Base-by-base conservation (phyloP, 2,113 vertebrate genomes). In the Carollia perspicillata region DNA sequence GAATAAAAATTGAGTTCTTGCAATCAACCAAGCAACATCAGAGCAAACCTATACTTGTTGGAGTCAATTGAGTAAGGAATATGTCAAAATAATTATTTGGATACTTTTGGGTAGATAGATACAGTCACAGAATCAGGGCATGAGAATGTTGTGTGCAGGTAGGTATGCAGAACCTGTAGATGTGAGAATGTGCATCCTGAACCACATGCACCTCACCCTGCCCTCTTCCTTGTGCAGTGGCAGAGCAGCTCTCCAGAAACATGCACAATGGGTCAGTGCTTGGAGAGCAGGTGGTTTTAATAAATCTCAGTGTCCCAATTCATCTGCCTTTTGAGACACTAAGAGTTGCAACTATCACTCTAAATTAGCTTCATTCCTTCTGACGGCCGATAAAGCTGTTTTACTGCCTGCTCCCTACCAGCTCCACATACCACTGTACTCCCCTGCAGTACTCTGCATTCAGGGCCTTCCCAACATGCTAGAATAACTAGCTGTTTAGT, bases 191-290 rank as follows among this genome's bases (percentile, higher is more conserved):
- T 42, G 7, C 42, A 4, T 60, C 72, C 8, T 30, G 6, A 40
- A 58, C 17, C 26, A 9, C 12, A 11, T 37, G 4, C 11, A 11
- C n/a, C 6, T 65, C 23, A 12, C 4, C 7, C 23, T 44, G 80
- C 17, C 5, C 37, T 40, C 7, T 83, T 17, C 5, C 16, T 40
- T 0, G 2, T 40, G 10, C 1, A 35, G 3, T 7, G n/a, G 12
- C 58, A 79, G 9, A 85, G 55, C 5, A 68, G 35, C 66, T 8
- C 33, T n/a, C 40, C 8, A 40, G 23, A 23, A 68, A 63, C 12
- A 6, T 23, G 23, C 23, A 47, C 5, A 0, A 2, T 55, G 12
- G 2, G 14, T 58, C 1, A 0, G 0, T n/a, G 55, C 28, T 72
- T 14, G 6, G 30, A 40, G 13, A 65, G 12, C 28, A 83, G 47